Evolutionary conservation across 1,140 invertebrate genomes (phyloP).

Genomic region (Stenopsyche tienmushanensis): DNA sequence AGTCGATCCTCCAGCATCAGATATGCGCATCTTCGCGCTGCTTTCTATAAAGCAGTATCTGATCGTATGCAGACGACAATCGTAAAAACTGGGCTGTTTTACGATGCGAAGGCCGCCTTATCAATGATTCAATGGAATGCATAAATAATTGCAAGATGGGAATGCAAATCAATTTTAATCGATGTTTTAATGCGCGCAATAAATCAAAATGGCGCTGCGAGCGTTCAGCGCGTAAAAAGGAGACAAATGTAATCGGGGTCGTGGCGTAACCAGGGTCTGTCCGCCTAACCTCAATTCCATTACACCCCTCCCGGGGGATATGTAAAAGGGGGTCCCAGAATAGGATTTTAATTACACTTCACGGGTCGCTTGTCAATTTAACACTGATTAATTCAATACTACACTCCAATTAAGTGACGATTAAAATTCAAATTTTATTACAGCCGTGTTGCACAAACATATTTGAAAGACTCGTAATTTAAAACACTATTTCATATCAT

Average conservation of each 20-base stretch:
- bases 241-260: conserved; percentile 28
- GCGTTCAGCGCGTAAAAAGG: background rate
- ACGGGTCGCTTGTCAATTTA: conserved; percentile 39
- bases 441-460: background rate
- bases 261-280: background rate
- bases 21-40: too few species aligned
- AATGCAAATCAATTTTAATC: too few species aligned
- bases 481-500: too few species aligned
- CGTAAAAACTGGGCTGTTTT: too few species aligned
- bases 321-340: conserved; percentile 29
- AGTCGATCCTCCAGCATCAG: background rate
- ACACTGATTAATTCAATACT: conserved; percentile 28
- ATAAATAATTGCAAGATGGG: too few species aligned
- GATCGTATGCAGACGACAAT: too few species aligned
- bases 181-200: too few species aligned
- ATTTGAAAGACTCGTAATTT: too few species aligned
- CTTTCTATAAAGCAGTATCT: too few species aligned
- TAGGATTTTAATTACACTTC: conserved; percentile 41
- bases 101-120: too few species aligned
- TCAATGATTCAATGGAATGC: too few species aligned
- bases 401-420: conserved; percentile 16
- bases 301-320: conserved; percentile 21
- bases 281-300: conserved; percentile 36
- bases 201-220: too few species aligned
- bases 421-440: conserved; percentile 27